Conservation (phyloP, 2,113 vertebrate species). For the Lathamus discolor region DNA sequence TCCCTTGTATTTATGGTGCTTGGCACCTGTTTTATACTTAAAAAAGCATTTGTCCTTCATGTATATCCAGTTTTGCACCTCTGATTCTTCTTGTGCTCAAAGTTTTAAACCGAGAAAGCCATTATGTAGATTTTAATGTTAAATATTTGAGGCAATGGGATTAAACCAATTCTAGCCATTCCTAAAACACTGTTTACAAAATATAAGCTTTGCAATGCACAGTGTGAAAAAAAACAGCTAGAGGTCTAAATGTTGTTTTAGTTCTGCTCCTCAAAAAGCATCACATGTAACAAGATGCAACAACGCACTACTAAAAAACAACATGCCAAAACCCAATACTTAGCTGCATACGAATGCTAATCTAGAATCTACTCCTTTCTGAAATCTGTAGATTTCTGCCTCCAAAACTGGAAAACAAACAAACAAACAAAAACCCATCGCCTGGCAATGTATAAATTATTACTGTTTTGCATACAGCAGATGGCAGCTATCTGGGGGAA, state of each 20-base stretch:
- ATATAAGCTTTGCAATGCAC: not conserved
- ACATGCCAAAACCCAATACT: not conserved
- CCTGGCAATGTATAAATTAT: constrained; percentile 85
- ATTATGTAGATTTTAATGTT: not conserved
- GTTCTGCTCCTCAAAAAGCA: not conserved
- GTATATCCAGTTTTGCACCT: not conserved
- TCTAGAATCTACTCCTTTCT: not conserved
- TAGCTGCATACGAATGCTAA: not conserved
- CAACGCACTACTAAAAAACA: not conserved
- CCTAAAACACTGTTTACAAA: not conserved
- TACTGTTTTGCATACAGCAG: constrained; percentile 91
- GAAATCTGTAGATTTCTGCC: constrained; percentile 13
- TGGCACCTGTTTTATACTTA: not conserved
- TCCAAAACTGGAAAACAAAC: constrained; percentile 25
- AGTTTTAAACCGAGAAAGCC: not conserved
- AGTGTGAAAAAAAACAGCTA: not conserved
- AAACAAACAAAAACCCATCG: constrained; percentile 56
- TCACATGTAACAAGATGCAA: not conserved
- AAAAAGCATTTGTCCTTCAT: not conserved
- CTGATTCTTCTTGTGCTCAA: not conserved
- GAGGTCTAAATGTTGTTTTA: not conserved
- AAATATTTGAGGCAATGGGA: not conserved
- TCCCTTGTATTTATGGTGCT: not conserved
- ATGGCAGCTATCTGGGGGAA: constrained; percentile 87
- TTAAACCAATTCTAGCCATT: not conserved